Evolutionary conservation across 2,113 vertebrate genomes (phyloP), one percentile per base, ranked within the genome.

Genomic region (Tachycineta bicolor): DNA sequence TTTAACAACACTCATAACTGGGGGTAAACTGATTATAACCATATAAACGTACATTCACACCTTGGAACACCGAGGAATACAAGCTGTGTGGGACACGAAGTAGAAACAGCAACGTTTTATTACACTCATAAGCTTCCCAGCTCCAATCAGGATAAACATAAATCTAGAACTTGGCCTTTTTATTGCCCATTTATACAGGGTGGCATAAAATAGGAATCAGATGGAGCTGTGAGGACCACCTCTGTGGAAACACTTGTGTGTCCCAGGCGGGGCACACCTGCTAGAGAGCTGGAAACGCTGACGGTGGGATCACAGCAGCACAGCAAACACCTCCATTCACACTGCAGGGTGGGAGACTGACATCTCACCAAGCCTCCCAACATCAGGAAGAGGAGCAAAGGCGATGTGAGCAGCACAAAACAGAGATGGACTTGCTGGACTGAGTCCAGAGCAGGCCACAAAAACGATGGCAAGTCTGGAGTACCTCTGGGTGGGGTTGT

Each of bases 231-330:
- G 4, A 49, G 23, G 39, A 68, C 21, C 28, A 67, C 24, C 37
- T 34, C 25, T 0, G 0, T 23, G 26, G 39, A 49, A 56, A 39
- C 15, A 5, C 4, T 29, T n/a, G 10, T n/a, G 37, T 5, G 2
- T 24, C 15, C 31, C 64, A 81, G 58, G n/a, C 29, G 26, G 52
- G 50, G 34, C 12, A 76, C 11, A 28, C 9, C 11, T 63, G 59
- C 46, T 10, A 49, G 21, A 68, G 79, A 29, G 16, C 18, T 9
- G 31, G 64, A 23, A 68, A 25, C 0, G 3, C 41, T 13, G 44
- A 6, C 5, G 50, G 28, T 26, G 41, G 81, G 20, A 46, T 29
- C 59, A 17, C 37, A 58, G 55, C 49, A 24, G 23, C 2, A 4
- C 14, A 74, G 47, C 49, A 22, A 53, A 26, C 3, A 11, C 11